phyloP scores from a whole-genome alignment of 2,113 vertebrate species.

The Lynx canadensis region DNA sequence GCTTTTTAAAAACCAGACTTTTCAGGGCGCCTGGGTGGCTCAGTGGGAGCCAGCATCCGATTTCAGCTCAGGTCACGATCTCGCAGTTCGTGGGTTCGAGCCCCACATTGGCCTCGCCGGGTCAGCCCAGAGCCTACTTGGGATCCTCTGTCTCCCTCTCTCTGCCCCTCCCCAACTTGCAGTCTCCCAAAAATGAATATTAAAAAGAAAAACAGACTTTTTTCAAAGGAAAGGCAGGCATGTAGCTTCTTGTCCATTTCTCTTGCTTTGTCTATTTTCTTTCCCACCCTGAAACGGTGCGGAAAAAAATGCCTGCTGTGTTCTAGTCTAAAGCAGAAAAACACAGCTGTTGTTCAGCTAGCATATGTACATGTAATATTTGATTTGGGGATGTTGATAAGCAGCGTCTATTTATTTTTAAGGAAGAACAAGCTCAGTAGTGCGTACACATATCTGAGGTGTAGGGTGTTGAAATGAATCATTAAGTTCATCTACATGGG shows the following conservation, averaged over 20 bases:
- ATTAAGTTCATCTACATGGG: neutral
- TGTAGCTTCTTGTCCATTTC: neutral
- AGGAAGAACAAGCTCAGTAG: conserved; percentile 12
- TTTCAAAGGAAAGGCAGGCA: neutral
- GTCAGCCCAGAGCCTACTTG: too few relatives aligned
- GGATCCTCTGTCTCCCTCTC: too few relatives aligned
- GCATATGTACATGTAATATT: neutral
- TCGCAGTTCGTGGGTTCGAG: too few relatives aligned
- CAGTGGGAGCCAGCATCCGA: too few relatives aligned
- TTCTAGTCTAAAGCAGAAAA: neutral
- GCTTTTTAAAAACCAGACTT: neutral
- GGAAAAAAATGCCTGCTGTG: conserved; percentile 39
- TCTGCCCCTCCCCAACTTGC: too few relatives aligned
- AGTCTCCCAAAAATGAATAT: too few relatives aligned
- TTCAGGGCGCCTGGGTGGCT: neutral
- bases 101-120: too few relatives aligned
- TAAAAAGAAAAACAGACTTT: neutral
- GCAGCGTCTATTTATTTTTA: conserved; percentile 41
- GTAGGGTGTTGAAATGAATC: neutral
- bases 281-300: neutral
- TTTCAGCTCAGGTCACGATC: too few relatives aligned
- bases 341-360: conserved; percentile 30
- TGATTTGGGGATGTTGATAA: neutral
- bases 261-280: neutral
- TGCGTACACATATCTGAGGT: neutral